Percentiles rank a stretch among this genome's conserved stretches.
These are phyloP conservation scores for Eupithecia subumbrata DNA, from an alignment of 2,888 invertebrate genomes.

Conservation along the genomic window DNA sequence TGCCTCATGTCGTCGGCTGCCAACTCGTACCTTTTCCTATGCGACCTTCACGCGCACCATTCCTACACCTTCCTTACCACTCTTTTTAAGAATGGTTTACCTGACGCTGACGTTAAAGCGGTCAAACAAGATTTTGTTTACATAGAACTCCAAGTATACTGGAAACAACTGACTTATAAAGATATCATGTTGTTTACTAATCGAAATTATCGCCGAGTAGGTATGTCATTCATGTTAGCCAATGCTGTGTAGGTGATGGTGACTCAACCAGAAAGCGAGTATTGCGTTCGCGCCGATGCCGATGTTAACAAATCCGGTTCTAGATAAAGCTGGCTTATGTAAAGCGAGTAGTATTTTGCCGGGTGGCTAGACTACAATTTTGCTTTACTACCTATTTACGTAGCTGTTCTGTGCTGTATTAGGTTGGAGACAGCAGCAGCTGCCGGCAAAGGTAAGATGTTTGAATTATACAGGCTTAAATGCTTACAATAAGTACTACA, in stretches of 20 bases:
- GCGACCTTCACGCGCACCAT: not conserved
- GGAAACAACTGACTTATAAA: not conserved
- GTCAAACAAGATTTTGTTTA: not conserved
- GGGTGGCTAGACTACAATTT: slow-evolving; percentile 8
- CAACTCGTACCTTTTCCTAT: too few species aligned
- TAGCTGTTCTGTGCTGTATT: not conserved
- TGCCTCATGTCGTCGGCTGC: too few species aligned
- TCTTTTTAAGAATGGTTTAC: not conserved
- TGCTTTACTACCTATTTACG: not conserved
- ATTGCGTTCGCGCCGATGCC: slow-evolving; percentile 55
- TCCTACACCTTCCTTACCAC: not conserved
- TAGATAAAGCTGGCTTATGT: slow-evolving; percentile 52
- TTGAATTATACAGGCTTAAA: not conserved
- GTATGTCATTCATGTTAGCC: slow-evolving; percentile 22
- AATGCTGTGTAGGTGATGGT: slow-evolving; percentile 46
- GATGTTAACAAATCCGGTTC: slow-evolving; percentile 73
- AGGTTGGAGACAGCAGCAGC: not conserved
- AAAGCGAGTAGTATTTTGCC: slow-evolving; percentile 38
- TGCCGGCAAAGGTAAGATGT: not conserved
- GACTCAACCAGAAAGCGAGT: slow-evolving; percentile 63
- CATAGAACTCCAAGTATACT: not conserved
- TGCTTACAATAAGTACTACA: not conserved
- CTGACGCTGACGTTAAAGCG: too few species aligned
- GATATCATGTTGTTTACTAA: not conserved
- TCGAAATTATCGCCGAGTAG: slow-evolving; percentile 10